phyloP scores from a whole-genome alignment of 2,113 vertebrate genomes.

The Phylloscopus trochiloides region DNA sequence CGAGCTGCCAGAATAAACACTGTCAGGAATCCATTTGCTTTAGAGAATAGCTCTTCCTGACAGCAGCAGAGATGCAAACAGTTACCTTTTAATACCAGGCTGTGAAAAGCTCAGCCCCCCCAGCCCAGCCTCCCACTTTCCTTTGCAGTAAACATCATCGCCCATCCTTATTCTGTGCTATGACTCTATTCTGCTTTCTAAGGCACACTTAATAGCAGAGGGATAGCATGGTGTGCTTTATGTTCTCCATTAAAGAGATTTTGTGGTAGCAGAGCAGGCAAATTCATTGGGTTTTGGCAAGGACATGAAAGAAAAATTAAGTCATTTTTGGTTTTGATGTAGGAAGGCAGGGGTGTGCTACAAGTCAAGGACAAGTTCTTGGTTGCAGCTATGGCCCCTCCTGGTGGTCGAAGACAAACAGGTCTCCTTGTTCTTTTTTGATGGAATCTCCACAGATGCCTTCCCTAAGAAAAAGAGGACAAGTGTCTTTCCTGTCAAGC shows the following conservation, averaged over 20 bases:
- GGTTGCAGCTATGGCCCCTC: slow-evolving; percentile 77
- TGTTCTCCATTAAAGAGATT: slow-evolving; percentile 16
- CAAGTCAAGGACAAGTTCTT: slow-evolving; percentile 63
- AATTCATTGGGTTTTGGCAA: background rate
- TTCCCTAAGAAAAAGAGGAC: background rate
- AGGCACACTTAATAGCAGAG: slow-evolving; percentile 29
- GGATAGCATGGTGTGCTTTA: slow-evolving; percentile 25
- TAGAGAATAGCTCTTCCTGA: slow-evolving; percentile 59
- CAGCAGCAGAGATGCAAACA: slow-evolving; percentile 18
- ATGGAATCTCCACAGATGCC: background rate
- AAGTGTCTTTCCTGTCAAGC: background rate
- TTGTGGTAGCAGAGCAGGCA: background rate
- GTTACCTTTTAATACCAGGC: slow-evolving; percentile 63
- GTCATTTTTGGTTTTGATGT: slow-evolving; percentile 50
- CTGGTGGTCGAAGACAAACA: slow-evolving; percentile 70
- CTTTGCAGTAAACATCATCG: slow-evolving; percentile 41
- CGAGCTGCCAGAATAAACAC: slow-evolving; percentile 28
- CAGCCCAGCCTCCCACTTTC: background rate
- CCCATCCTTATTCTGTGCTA: slow-evolving; percentile 19
- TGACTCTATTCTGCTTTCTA: slow-evolving; percentile 40
- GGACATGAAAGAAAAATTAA: slow-evolving; percentile 43
- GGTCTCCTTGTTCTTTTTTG: background rate
- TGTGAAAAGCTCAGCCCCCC: slow-evolving; percentile 42
- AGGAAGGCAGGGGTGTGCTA: slow-evolving; percentile 42
- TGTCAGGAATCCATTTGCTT: slow-evolving; percentile 66